Conservation (phyloP, 2,113 vertebrate genomes). For the Melanerpes aurifrons region DNA sequence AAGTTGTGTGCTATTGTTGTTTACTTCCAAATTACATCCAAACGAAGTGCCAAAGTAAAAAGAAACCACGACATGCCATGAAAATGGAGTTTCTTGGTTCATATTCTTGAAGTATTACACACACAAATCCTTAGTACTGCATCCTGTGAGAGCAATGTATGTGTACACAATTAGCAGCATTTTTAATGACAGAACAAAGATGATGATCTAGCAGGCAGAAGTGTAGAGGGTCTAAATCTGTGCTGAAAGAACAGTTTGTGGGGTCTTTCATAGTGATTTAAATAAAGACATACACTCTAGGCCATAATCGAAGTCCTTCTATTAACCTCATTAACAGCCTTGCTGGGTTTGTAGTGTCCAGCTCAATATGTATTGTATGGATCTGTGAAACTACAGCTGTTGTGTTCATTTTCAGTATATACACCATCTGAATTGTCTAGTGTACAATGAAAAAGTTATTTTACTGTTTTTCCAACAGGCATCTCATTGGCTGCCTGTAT, state of each 20-base stretch:
- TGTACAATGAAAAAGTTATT: not conserved
- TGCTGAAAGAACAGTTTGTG: not conserved
- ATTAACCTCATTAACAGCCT: not conserved
- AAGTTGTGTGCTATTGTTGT: conserved; percentile 41
- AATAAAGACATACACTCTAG: not conserved
- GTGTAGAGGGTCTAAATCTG: not conserved
- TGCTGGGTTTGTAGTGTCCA: not conserved
- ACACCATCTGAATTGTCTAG: not conserved
- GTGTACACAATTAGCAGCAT: not conserved
- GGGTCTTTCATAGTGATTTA: not conserved
- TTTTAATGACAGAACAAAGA: not conserved
- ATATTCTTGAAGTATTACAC: not conserved
- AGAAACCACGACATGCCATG: conserved; percentile 12
- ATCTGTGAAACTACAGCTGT: not conserved
- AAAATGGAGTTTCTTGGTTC: not conserved
- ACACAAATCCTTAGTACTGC: not conserved
- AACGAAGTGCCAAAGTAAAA: not conserved
- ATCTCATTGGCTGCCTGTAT: not conserved
- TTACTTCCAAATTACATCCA: conserved; percentile 63
- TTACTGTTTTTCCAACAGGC: not conserved
- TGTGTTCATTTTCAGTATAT: not conserved
- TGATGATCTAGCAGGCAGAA: not conserved
- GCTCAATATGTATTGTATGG: not conserved
- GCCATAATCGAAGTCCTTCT: not conserved
- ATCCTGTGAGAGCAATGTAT: not conserved